phyloP scores from a whole-genome alignment of 1,140 invertebrate species.

The Drosophila santomea region DNA sequence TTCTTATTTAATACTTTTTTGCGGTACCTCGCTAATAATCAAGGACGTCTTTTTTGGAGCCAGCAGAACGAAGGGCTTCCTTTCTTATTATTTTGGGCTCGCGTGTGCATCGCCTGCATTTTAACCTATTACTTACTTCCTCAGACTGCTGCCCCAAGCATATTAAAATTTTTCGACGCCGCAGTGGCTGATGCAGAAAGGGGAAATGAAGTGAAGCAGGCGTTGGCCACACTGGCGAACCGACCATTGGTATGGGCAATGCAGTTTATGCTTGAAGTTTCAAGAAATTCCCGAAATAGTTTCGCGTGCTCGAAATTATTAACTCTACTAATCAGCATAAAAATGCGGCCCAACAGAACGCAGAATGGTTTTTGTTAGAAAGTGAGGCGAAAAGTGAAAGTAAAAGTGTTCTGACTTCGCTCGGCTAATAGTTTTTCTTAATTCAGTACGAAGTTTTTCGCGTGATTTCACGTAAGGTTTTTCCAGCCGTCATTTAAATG shows the following conservation, averaged over 20 bases:
- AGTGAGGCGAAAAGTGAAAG: constrained; percentile 51
- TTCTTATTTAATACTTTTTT: constrained; percentile 21
- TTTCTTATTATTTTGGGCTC: constrained; percentile 60
- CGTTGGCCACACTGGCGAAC: constrained; percentile 26
- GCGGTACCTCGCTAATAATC: constrained; percentile 45
- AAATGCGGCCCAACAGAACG: constrained; percentile 49
- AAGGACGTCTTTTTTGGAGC: constrained; percentile 62
- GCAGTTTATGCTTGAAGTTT: constrained; percentile 73
- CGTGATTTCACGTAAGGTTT: constrained; percentile 13
- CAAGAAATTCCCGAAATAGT: constrained; percentile 73
- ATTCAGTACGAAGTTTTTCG: neutral
- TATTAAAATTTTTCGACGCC: constrained; percentile 66
- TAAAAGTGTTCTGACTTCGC: constrained; percentile 64
- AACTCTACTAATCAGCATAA: constrained; percentile 80
- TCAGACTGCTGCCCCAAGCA: constrained; percentile 42
- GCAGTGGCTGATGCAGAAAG: constrained; percentile 6
- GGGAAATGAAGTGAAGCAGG: constrained; percentile 4
- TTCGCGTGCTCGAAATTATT: constrained; percentile 79
- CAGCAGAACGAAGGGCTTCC: constrained; percentile 10
- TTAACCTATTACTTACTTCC: constrained; percentile 64
- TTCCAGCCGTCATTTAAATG: constrained; percentile 9
- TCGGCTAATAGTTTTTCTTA: constrained; percentile 51
- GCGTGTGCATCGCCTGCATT: constrained; percentile 70
- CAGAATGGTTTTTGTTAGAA: constrained; percentile 8
- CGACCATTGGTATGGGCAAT: constrained; percentile 23